These are phyloP conservation scores for Choristoneura fumiferana DNA, from an alignment of 1,140 invertebrate species.

Conservation along the genomic window DNA sequence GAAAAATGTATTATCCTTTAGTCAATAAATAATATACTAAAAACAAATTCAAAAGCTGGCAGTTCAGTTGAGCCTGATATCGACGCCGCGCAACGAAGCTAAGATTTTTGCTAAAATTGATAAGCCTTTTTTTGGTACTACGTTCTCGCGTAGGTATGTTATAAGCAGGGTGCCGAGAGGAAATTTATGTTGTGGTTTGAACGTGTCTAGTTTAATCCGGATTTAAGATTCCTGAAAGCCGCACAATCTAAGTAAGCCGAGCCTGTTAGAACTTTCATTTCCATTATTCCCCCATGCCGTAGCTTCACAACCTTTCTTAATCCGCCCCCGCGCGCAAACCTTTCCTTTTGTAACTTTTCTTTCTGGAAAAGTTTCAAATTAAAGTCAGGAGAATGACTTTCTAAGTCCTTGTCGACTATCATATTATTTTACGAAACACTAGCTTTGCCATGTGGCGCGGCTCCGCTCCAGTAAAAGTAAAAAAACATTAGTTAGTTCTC, in stretches of 20 bases:
- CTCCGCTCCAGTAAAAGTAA: no score
- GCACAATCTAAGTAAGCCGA: conserved; percentile 54
- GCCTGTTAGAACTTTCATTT: conserved; percentile 46
- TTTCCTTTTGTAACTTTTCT: conserved; percentile 38
- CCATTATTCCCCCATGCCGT: conserved; percentile 40
- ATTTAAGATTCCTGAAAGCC: conserved; percentile 42
- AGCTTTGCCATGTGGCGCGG: no score
- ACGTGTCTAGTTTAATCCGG: conserved; percentile 48
- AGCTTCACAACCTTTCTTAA: conserved; percentile 33
- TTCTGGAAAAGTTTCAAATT: conserved; percentile 39
- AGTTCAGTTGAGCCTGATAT: no score
- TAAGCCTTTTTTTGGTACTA: not conserved
- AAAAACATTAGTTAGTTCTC: no score
- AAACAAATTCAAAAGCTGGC: no score
- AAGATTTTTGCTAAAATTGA: no score
- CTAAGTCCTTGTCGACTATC: conserved; percentile 23
- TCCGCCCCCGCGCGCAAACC: conserved; percentile 31
- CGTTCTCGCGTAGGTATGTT: not conserved
- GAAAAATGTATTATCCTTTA: no score
- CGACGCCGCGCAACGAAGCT: no score
- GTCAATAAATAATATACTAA: no score
- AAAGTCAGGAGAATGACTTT: conserved; percentile 30
- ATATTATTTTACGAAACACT: not conserved
- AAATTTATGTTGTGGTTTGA: conserved; percentile 51
- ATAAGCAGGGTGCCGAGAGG: conserved; percentile 31